phyloP scores from a whole-genome alignment of 2,113 vertebrate species.

The Pantherophis guttatus region DNA sequence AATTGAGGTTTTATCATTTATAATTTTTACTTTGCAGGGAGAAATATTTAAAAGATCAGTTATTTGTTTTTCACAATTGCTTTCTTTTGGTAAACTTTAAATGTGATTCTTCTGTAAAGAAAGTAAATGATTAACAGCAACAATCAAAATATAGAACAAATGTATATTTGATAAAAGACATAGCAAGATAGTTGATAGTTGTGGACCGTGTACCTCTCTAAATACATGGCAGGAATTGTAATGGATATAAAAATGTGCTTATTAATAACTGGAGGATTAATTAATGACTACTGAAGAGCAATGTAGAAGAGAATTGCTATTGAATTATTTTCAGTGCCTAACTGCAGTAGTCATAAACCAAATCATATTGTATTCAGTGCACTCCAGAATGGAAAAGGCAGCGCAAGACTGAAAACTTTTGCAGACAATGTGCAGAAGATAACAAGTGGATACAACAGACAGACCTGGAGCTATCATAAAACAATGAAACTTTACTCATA shows the following conservation, averaged over 20 bases:
- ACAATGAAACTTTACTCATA: not conserved
- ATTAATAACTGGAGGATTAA: not conserved
- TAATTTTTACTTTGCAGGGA: not conserved
- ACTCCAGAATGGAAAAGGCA: not conserved
- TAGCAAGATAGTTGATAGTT: not conserved
- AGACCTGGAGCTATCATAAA: not conserved
- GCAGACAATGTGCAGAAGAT: constrained; percentile 5
- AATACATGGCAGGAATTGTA: not conserved
- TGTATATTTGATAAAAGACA: not conserved
- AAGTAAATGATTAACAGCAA: not conserved
- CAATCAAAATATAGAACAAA: not conserved
- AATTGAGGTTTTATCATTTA: not conserved
- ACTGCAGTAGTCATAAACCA: not conserved
- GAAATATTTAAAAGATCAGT: not conserved
- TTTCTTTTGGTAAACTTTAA: not conserved
- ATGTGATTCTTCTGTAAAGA: not conserved
- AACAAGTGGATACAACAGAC: constrained; percentile 11
- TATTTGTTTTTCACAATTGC: not conserved
- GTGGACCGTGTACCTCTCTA: not conserved
- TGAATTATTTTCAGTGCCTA: not conserved
- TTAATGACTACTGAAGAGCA: not conserved
- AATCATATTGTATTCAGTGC: not conserved
- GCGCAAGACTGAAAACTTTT: not conserved
- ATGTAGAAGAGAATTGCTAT: not conserved
- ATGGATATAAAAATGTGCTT: not conserved